Evolutionary conservation across 1,140 invertebrate genomes (phyloP), one percentile per base, ranked within the genome.

Genomic region (Atta cephalotes): DNA sequence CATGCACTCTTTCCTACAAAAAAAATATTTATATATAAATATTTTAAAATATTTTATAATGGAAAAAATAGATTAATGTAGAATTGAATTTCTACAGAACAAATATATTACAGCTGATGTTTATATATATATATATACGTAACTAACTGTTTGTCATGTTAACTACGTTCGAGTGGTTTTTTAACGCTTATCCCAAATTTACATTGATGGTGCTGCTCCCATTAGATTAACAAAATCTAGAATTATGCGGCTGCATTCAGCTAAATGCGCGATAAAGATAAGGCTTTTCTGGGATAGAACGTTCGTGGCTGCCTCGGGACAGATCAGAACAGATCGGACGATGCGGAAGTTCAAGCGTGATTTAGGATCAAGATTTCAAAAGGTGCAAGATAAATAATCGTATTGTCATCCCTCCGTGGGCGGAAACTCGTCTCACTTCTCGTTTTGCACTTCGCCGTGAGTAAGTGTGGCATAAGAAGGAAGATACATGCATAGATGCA

Each of bases 341-440:
- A 18, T 12, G n/a, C n/a, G 31, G 16, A 18, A 16, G 12, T 70
- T 70, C 39, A 25, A 12, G 80, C 68, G 18, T 68, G 70, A 76
- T 84, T 76, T 74, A 84, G 80, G 70, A 76, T 84, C 80, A 84
- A 84, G 56, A 76, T 84, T 76, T 76, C 80, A 76, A 84, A 84
- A 28, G 56, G 7, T 28, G 53, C 53, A 82, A 74, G 80, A 84
- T 84, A 84, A 84, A 84, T 84, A 84, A 84, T 84, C 80, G 70
- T 76, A 84, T 84, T 84, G 80, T 84, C 80, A 84, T 84, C 39
- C 58, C 18, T 62, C 70, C n/a, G 70, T 18, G 70, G 56, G 56
- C 68, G 68, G 74, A 62, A 74, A 62, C 80, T 72, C 80, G n/a
- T 7, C 35, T 28, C 39, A 45, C 49, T 84, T 84, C 80, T 84